Evolutionary conservation across 2,113 vertebrate species (phyloP).

Genomic region (Chloebia gouldiae): DNA sequence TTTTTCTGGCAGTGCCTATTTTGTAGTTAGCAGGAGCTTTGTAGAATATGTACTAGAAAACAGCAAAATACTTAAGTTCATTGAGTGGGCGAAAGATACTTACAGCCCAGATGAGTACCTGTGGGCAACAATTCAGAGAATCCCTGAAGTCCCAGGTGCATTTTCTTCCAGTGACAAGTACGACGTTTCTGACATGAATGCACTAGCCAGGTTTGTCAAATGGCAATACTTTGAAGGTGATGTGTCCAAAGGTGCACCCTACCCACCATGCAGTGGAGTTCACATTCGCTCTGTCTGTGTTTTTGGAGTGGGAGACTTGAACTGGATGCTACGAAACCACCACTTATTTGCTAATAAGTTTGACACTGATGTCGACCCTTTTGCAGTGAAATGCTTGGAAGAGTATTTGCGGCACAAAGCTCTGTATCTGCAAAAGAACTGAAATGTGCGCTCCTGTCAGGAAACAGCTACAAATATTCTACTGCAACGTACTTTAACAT

Average conservation of each 20-base stretch:
- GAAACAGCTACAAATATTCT: not conserved
- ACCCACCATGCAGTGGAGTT: constrained; percentile 80
- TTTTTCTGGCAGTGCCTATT: constrained; percentile 88
- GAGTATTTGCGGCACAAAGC: constrained; percentile 83
- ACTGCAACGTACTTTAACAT: fast-evolving
- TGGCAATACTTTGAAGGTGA: constrained; percentile 85
- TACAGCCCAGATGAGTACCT: constrained; percentile 89
- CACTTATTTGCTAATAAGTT: constrained; percentile 95
- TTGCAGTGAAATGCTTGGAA: constrained; percentile 85
- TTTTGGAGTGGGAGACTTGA: constrained; percentile 85
- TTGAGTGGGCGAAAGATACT: constrained; percentile 87
- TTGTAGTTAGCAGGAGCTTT: constrained; percentile 81
- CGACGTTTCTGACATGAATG: constrained; percentile 82
- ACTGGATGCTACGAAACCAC: constrained; percentile 79
- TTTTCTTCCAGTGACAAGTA: constrained; percentile 77
- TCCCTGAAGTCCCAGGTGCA: constrained; percentile 81
- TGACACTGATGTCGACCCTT: constrained; percentile 78
- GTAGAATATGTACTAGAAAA: constrained; percentile 76
- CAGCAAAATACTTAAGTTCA: constrained; percentile 70
- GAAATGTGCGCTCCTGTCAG: not conserved
- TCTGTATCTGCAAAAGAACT: constrained; percentile 61
- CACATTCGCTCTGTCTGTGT: constrained; percentile 83
- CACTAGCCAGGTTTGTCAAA: constrained; percentile 84
- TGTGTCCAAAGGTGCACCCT: constrained; percentile 70
- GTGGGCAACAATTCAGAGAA: constrained; percentile 90